Conservation (phyloP, 2,113 vertebrate species). For the Vulpes lagopus region DNA sequence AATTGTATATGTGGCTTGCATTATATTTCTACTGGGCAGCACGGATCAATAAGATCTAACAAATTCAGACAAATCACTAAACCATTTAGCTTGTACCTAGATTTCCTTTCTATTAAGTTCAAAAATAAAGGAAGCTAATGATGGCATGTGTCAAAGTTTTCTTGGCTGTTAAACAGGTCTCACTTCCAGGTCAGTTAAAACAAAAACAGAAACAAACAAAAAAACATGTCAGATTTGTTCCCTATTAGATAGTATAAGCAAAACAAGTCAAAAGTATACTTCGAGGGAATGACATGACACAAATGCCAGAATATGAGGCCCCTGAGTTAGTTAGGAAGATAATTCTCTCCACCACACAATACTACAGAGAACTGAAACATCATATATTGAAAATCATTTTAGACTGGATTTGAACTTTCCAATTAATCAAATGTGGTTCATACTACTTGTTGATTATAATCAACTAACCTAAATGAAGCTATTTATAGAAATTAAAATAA, state of each 20-base stretch:
- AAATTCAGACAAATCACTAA: slow-evolving; percentile 73
- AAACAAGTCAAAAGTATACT: slow-evolving; percentile 72
- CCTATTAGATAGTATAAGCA: slow-evolving; percentile 70
- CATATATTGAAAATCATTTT: neutral
- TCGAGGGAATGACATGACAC: slow-evolving; percentile 75
- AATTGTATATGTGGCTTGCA: neutral
- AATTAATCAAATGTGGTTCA: neutral
- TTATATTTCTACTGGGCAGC: neutral
- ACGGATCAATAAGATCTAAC: slow-evolving; percentile 71
- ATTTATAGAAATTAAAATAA: slow-evolving; percentile 20
- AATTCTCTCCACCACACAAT: neutral
- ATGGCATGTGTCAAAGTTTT: slow-evolving; percentile 73
- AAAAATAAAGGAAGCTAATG: slow-evolving; percentile 78
- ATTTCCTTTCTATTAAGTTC: slow-evolving; percentile 66
- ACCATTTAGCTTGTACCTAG: slow-evolving; percentile 68
- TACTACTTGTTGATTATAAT: neutral
- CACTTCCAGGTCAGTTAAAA: slow-evolving; percentile 75
- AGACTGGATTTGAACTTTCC: neutral
- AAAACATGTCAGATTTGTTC: slow-evolving; percentile 79
- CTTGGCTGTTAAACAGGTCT: slow-evolving; percentile 74
- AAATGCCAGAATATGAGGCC: slow-evolving; percentile 80
- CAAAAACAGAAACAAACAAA: slow-evolving; percentile 41
- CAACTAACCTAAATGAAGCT: neutral
- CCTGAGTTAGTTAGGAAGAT: slow-evolving; percentile 68
- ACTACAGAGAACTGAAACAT: neutral